Conservation (phyloP, 2,797 vertebrate genomes). For the Aulostomus chinensis region DNA sequence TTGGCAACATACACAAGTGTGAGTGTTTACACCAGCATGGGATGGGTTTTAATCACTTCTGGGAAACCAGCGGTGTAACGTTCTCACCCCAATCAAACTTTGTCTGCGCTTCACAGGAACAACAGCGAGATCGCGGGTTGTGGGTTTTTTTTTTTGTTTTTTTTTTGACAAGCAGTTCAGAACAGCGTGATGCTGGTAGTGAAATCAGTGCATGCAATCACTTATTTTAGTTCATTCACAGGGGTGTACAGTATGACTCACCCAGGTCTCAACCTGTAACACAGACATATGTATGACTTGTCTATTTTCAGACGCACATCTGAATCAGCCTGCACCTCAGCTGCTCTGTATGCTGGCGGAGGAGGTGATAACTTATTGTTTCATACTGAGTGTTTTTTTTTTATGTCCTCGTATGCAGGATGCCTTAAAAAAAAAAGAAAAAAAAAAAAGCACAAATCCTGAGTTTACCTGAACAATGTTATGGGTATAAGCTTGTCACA, state of each 20-base stretch:
- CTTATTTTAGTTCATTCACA: conserved; percentile 45
- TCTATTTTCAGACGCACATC: too few species aligned
- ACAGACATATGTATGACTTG: conserved; percentile 10
- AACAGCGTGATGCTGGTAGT: conserved; percentile 8
- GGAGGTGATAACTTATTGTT: too few species aligned
- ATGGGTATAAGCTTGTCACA: too few species aligned
- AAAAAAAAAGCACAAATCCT: too few species aligned
- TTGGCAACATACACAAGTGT: conserved; percentile 31
- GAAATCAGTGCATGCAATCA: conserved; percentile 31
- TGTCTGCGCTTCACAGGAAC: conserved; percentile 7
- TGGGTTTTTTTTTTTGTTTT: too few species aligned
- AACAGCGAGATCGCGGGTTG: conserved; percentile 20
- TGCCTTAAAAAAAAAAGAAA: too few species aligned
- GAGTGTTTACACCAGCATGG: conserved; percentile 29
- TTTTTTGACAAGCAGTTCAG: conserved; percentile 20
- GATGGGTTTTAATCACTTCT: conserved; percentile 47
- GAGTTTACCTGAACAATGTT: too few species aligned
- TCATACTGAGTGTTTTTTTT: too few species aligned
- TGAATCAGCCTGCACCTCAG: too few species aligned
- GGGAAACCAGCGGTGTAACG: conserved; percentile 25
- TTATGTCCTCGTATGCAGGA: too few species aligned
- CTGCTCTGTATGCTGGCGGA: too few species aligned
- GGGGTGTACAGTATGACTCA: conserved; percentile 45
- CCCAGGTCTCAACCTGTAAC: conserved; percentile 6
- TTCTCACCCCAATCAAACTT: conserved; percentile 32